Evolutionary conservation across 2,113 vertebrate genomes (phyloP).

Genomic region (Alexandromys fortis): DNA sequence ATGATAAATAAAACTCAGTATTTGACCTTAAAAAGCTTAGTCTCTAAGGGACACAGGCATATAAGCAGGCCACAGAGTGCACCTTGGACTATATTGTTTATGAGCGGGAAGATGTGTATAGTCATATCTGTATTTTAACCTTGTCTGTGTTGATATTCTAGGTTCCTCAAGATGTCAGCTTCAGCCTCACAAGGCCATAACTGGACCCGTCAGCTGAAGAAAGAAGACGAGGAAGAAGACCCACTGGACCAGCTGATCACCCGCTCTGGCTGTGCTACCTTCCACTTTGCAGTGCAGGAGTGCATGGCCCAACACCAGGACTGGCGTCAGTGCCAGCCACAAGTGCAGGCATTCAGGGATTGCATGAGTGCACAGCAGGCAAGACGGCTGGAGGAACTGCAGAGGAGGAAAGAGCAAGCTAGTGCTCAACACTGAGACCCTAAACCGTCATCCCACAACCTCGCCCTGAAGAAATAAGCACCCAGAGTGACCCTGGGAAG

Average conservation of each 20-base stretch:
- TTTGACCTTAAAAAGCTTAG: slow-evolving; percentile 31
- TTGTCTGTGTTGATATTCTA: slow-evolving; percentile 34
- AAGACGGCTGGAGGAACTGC: slow-evolving; percentile 80
- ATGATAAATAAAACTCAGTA: not conserved
- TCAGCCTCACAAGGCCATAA: slow-evolving; percentile 85
- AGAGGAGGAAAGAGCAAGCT: slow-evolving; percentile 59
- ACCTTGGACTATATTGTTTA: slow-evolving; percentile 1
- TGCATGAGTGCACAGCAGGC: slow-evolving; percentile 92
- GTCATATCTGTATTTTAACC: slow-evolving; percentile 17
- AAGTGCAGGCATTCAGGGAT: slow-evolving; percentile 91
- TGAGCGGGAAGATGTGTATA: not conserved
- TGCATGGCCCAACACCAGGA: slow-evolving; percentile 95
- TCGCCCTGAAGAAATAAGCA: slow-evolving; percentile 18
- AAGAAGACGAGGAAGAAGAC: slow-evolving; percentile 88
- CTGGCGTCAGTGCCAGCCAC: slow-evolving; percentile 92
- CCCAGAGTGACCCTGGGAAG: not conserved
- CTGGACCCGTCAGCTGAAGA: slow-evolving; percentile 81
- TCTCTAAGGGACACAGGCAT: not conserved
- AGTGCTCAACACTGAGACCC: slow-evolving; percentile 36
- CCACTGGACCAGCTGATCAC: slow-evolving; percentile 91
- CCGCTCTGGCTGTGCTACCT: slow-evolving; percentile 90
- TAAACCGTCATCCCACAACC: not conserved
- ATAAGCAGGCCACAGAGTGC: not conserved
- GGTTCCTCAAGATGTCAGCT: slow-evolving; percentile 84
- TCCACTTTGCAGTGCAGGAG: slow-evolving; percentile 92